Percentiles rank a stretch among this genome's conserved stretches.
Evolutionary conservation across 2,113 vertebrate genomes (phyloP).

Genomic region (Diadophis punctatus): DNA sequence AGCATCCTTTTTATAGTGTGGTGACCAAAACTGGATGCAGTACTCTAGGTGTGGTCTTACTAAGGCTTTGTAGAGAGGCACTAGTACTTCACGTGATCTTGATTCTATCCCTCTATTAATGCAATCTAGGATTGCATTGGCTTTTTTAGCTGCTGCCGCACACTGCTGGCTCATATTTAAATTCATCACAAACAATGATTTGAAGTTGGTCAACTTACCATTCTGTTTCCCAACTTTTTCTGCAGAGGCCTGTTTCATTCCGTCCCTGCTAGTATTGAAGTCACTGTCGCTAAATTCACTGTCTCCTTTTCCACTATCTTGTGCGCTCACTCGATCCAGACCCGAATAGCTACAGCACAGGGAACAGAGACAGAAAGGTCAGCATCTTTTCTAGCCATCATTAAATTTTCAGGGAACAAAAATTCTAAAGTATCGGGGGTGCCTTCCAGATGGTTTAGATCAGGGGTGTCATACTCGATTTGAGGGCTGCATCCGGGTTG

Average conservation of each 20-base stretch:
- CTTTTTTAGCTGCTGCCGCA: not conserved
- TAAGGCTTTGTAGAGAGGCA: no score
- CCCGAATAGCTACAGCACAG: conserved; percentile 61
- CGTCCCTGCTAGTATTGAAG: conserved; percentile 65
- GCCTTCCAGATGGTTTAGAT: not conserved
- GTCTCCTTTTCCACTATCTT: conserved; percentile 76
- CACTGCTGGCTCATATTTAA: not conserved
- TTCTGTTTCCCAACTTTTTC: conserved; percentile 61
- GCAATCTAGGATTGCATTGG: not conserved
- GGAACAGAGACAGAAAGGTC: conserved; percentile 36
- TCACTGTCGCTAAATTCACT: conserved; percentile 76
- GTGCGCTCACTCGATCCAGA: conserved; percentile 74
- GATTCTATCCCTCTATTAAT: not conserved
- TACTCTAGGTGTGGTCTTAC: no score
- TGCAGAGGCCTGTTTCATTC: conserved; percentile 60
- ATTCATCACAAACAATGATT: no score
- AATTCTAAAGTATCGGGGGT: not conserved
- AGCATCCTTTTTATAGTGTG: not conserved
- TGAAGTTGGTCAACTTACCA: conserved; percentile 44
- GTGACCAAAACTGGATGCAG: not conserved
- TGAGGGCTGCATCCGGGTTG: no score
- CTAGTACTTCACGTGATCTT: not conserved
- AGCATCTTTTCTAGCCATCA: conserved; percentile 15
- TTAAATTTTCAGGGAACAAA: not conserved
- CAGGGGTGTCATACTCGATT: no score